A percentile compares a stretch with the other conserved stretches of the same genome.
Evolutionary conservation across 2,888 invertebrate species (phyloP).

Genomic region (Drosophila affinis): DNA sequence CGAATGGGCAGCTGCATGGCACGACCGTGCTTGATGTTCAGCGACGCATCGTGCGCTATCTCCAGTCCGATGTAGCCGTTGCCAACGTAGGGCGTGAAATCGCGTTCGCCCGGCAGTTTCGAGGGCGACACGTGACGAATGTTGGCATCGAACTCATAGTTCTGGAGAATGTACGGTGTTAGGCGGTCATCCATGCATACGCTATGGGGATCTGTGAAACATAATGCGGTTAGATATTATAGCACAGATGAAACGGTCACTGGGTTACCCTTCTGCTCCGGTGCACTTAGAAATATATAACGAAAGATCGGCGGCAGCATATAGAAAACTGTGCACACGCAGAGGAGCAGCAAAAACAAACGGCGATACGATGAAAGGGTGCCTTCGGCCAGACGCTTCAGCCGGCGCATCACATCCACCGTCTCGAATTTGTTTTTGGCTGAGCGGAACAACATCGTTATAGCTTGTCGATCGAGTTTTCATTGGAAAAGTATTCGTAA

Average conservation of each 20-base stretch:
- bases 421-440: slow-evolving; percentile 83
- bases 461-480: slow-evolving; percentile 39
- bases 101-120: slow-evolving; percentile 84
- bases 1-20: slow-evolving; percentile 87
- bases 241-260: neutral
- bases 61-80: slow-evolving; percentile 90
- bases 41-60: slow-evolving; percentile 86
- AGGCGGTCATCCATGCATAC: slow-evolving; percentile 88
- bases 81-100: slow-evolving; percentile 89
- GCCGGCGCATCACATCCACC: slow-evolving; percentile 79
- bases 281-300: slow-evolving; percentile 86
- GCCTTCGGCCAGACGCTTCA: slow-evolving; percentile 81
- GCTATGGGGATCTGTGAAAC: slow-evolving; percentile 84
- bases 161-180: slow-evolving; percentile 86
- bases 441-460: slow-evolving; percentile 81
- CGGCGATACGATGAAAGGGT: slow-evolving; percentile 82
- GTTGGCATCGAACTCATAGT: slow-evolving; percentile 88
- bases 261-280: slow-evolving; percentile 81
- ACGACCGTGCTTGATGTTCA: slow-evolving; percentile 88
- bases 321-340: slow-evolving; percentile 86
- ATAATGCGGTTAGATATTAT: neutral
- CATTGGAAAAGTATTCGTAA: slow-evolving; percentile 51
- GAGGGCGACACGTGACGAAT: slow-evolving; percentile 86
- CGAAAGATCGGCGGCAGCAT: slow-evolving; percentile 87
- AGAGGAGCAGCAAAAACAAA: slow-evolving; percentile 83